A percentile compares a stretch with the other conserved stretches of the same genome.
Evolutionary conservation across 2,797 vertebrate species (phyloP).

Genomic region (Cebuella pygmaea): DNA sequence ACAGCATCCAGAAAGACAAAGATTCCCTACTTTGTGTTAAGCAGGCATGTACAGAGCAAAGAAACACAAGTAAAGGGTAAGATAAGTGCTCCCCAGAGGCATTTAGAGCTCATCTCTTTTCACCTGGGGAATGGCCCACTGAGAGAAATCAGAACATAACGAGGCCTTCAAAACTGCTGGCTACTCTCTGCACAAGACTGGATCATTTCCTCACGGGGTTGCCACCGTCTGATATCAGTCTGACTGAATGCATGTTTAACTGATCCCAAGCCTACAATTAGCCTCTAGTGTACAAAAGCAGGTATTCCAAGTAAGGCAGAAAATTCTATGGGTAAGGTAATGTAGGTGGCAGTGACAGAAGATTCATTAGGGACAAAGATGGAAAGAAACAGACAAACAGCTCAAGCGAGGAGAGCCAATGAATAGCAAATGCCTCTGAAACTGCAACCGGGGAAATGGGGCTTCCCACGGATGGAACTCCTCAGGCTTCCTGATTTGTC

Average conservation of each 20-base stretch:
- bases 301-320: neutral
- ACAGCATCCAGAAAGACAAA: constrained; percentile 39
- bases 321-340: neutral
- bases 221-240: neutral
- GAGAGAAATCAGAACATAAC: neutral
- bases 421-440: neutral
- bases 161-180: neutral
- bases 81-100: neutral
- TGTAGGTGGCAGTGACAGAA: neutral
- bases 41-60: neutral
- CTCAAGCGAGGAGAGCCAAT: neutral
- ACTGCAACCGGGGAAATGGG: neutral
- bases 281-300: neutral
- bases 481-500: neutral
- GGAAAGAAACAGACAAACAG: neutral
- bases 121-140: neutral
- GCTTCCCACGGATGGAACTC: neutral
- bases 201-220: neutral
- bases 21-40: constrained; percentile 16
- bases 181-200: neutral
- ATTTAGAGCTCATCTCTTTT: neutral
- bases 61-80: neutral
- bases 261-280: neutral
- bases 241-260: neutral
- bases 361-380: neutral